These are phyloP conservation scores for Pollenia labialis DNA, from an alignment of 2,888 invertebrate genomes.

Conservation along the genomic window DNA sequence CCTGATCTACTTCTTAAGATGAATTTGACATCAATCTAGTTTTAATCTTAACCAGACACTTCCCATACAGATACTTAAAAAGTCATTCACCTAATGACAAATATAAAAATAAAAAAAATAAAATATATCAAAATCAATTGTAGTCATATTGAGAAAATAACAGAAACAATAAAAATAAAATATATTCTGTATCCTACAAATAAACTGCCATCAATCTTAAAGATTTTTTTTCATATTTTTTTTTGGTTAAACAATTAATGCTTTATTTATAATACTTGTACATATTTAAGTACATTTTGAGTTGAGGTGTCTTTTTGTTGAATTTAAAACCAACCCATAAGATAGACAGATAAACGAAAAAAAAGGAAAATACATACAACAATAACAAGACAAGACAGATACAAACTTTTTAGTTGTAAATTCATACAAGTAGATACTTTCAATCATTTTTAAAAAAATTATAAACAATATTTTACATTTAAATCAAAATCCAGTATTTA, in stretches of 20 bases:
- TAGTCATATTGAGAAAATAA: constrained; percentile 43
- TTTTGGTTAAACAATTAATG: constrained; percentile 63
- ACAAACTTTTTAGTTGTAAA: constrained; percentile 20
- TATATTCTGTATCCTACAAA: constrained; percentile 48
- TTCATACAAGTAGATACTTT: constrained; percentile 26
- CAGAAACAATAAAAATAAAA: constrained; percentile 51
- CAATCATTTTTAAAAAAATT: constrained; percentile 36
- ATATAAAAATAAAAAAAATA: background rate
- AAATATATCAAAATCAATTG: constrained; percentile 40
- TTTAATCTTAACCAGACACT: background rate
- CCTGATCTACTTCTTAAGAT: constrained; percentile 8
- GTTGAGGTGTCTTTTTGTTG: constrained; percentile 36
- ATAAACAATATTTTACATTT: constrained; percentile 34
- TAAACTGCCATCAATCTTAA: constrained; percentile 72
- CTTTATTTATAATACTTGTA: constrained; percentile 49
- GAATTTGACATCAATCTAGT: constrained; percentile 37
- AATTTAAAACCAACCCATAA: constrained; percentile 65
- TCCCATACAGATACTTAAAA: constrained; percentile 51
- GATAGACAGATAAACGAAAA: constrained; percentile 43
- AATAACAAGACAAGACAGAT: constrained; percentile 22
- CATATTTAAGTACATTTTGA: constrained; percentile 61
- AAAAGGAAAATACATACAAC: background rate
- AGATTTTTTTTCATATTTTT: constrained; percentile 32
- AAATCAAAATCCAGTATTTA: constrained; percentile 21
- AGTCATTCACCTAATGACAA: constrained; percentile 71